Evolutionary conservation across 2,888 invertebrate species (phyloP).

Genomic region (Drosophila mettleri): DNA sequence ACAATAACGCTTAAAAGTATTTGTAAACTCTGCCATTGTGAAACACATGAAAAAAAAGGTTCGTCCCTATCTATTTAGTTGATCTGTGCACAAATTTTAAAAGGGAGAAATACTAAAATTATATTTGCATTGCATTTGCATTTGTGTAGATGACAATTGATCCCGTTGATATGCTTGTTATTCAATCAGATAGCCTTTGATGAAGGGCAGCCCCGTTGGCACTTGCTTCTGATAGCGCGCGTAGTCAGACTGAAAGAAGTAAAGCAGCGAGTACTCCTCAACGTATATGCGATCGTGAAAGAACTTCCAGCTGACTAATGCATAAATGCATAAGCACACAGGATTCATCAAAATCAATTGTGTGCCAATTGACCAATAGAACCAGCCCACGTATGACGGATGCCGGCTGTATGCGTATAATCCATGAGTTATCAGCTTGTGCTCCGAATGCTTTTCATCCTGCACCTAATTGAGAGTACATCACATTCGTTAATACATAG

Average conservation of each 20-base stretch:
- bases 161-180: constrained; percentile 34
- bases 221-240: constrained; percentile 93
- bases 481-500: neutral
- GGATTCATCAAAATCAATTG: constrained; percentile 97
- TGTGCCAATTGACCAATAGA: constrained; percentile 99
- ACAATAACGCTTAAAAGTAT: constrained; percentile 8
- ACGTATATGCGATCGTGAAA: constrained; percentile 94
- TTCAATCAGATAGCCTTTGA: constrained; percentile 88
- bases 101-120: constrained; percentile 28
- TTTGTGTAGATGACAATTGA: constrained; percentile 65
- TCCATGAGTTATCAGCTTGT: constrained; percentile 94
- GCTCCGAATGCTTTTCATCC: constrained; percentile 91
- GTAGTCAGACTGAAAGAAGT: constrained; percentile 97
- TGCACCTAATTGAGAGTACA: constrained; percentile 88
- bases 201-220: constrained; percentile 94
- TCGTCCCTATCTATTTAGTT: constrained; percentile 8
- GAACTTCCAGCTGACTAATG: constrained; percentile 95
- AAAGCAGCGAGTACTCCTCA: constrained; percentile 95
- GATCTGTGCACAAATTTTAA: constrained; percentile 13
- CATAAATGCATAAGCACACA: constrained; percentile 92
- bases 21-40: neutral
- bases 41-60: constrained; percentile 11
- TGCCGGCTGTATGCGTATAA: constrained; percentile 94
- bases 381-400: constrained; percentile 99
- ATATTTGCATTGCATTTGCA: constrained; percentile 24